These are phyloP conservation scores for Octodon degus DNA, from an alignment of 2,113 vertebrate species.

Conservation along the genomic window DNA sequence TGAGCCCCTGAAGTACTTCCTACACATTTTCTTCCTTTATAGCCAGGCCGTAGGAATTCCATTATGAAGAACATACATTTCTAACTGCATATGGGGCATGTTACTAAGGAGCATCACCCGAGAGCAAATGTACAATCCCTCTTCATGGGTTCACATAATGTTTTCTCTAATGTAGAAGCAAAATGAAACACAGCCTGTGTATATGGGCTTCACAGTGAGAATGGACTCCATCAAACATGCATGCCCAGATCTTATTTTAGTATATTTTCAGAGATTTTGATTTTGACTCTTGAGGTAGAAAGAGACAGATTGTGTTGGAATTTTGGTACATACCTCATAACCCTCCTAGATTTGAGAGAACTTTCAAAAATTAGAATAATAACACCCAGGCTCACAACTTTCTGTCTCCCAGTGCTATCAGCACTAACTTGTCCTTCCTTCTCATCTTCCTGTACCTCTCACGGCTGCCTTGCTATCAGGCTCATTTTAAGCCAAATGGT, in stretches of 20 bases:
- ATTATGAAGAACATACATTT: slow-evolving; percentile 15
- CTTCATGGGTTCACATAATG: slow-evolving; percentile 26
- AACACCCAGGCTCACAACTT: not conserved
- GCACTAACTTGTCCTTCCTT: not conserved
- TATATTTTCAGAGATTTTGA: not conserved
- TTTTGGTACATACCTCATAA: not conserved
- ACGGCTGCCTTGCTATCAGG: accelerated
- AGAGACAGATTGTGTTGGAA: not conserved
- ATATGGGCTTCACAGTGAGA: not conserved
- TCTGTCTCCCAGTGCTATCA: not conserved
- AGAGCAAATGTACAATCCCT: slow-evolving; percentile 49
- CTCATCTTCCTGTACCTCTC: accelerated
- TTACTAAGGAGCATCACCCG: slow-evolving; percentile 52
- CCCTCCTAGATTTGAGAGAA: not conserved
- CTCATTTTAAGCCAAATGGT: not conserved
- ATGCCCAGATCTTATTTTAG: slow-evolving; percentile 2
- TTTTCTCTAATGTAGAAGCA: not conserved
- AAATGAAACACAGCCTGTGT: slow-evolving; percentile 11
- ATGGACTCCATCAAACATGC: not conserved
- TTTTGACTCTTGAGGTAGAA: not conserved
- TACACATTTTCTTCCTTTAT: not conserved
- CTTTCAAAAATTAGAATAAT: not conserved
- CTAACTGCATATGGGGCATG: slow-evolving; percentile 44
- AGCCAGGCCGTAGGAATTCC: slow-evolving; percentile 6
- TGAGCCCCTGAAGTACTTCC: not conserved